Evolutionary conservation across 1,140 invertebrate species (phyloP), one percentile per base, ranked within the genome.

Genomic region (Penaeus indicus): DNA sequence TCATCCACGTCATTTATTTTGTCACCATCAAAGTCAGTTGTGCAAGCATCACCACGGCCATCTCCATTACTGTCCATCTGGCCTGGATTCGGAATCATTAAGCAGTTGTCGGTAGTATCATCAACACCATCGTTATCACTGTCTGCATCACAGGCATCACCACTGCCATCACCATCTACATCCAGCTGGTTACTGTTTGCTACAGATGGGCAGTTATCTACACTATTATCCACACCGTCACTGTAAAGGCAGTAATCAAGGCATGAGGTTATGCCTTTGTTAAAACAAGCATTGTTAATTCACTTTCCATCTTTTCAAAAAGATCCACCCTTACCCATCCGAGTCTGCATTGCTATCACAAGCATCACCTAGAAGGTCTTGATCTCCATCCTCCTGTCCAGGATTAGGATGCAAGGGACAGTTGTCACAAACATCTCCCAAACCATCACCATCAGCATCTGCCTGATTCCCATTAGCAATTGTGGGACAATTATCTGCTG

Each of bases 31-130:
- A 32, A 61, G 61, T 83, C 80, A 1, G 54, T 27, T 22, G 8
- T 32, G 5, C 80, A 83, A 21, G 22, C 19, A 38, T 83, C 80
- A 21, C 80, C 80, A 19, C 32, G n/a, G 13, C 80, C 80, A 22
- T 83, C 60, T 3, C 61, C 61, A 61, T 83, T 47, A 13, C 22
- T n/a, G 22, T 83, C 80, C 18, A 32, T 19, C 11, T 83, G 80
- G 1, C 32, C 11, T 0, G 80, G 11, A 61, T 83, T 83, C 13
- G 80, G 22, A 0, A 83, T 27, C 22, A 83, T n/a, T 0, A 98
- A 98, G 92, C 98, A 99, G 91, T 98, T 98, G 92, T 99, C 98
- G 8, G 96, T 92, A 21, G 94, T 93, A 92, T 99, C 97, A 0
- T 94, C 94, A 3, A 96, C 94, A 19, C 95, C 95, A 92, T 99